Evolutionary conservation across 2,888 invertebrate genomes (phyloP), one percentile per base, ranked within the genome.

Genomic region (Arctia plantaginis): DNA sequence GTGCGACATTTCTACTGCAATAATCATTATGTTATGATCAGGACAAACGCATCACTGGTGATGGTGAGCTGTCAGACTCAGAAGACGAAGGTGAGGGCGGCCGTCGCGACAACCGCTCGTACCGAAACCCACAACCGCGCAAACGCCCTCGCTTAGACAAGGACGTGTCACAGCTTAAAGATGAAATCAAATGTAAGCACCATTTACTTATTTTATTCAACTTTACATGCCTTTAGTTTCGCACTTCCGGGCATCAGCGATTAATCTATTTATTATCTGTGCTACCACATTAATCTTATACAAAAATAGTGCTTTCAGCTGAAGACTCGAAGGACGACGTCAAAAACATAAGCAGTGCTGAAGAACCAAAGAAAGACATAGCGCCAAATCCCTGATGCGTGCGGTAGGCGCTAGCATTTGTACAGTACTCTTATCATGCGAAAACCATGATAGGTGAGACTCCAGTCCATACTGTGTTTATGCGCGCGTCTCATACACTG

Each of bases 11-110:
- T 2, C 12, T 27, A 27, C 27, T 59, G n/a, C 12, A 27, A 12
- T 27, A 27, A 59, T 27, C n/a, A 13, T 27, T 12, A 33, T 65
- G 23, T n/a, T 13, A 39, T 66, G 23, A 13, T 62, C 71, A 95
- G 91, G 99, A 99, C 91, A 99, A 99, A 90, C 97, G 99, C 82
- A 98, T 99, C 87, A 98, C 98, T 4, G 98, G 98, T 79, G 99
- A 99, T 86, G 99, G 99, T 88, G 99, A 99, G 90, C 98, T 98
- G 88, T 98, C 98, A 0, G 98, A 98, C 89, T 98, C 98, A 1
- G 99, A 99, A 92, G 99, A 99, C 90, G 99, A 99, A 92, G 97
- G 97, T 80, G 96, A 96, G 77, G 96, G 97, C 80, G 94, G 97
- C 83, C 95, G 97, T 1, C 95, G 97, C 75, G 97, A 97, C 90